Base-by-base conservation (phyloP, 2,797 vertebrate species). In the Helostoma temminkii region DNA sequence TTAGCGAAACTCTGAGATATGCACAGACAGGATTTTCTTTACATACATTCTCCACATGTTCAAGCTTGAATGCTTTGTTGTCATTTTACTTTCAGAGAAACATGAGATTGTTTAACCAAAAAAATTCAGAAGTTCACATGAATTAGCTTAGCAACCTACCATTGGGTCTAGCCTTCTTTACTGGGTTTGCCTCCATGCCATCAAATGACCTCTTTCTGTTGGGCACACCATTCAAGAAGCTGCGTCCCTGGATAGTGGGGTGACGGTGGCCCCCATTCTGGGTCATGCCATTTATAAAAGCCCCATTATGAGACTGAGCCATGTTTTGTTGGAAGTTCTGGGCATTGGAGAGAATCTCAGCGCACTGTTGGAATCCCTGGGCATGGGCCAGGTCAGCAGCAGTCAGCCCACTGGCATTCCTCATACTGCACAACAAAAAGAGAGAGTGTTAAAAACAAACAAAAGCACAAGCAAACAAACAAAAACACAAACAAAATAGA, bases 331-430 rank as follows among this genome's bases (percentile, higher is more conserved):
- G 93, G 82, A 93, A 95, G 89, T 96, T 98, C 95, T 97, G 98
- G 90, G 97, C 95, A 93, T 96, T 97, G 94, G 96, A 96, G 90
- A 99, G 96, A 93, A 98, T 95, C 93, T 95, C 96, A 84, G 97
- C 95, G 69, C 98, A 99, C 88, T 98, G 96, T 81, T 92, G 95
- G 95, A 99, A 99, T 83, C 98, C 98, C 94, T 99, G 98, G 93
- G 97, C 96, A 80, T 96, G 96, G 90, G 98, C 98, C 95, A 99
- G 95, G 94, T 99, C 97, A 84, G 98, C 98, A 88, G 97, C 96
- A 21, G 97, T 97, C 97, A 99, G 95, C 95, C 97, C 98, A 95
- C 95, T 98, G 94, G 96, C 97, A 95, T 98, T 99, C 95, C 97
- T 98, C 92, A 98, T 95, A 95, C 98, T 99, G 97, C 85, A 93